phyloP scores from a whole-genome alignment of 1,140 invertebrate species.

The Cataglyphis hispanica region DNA sequence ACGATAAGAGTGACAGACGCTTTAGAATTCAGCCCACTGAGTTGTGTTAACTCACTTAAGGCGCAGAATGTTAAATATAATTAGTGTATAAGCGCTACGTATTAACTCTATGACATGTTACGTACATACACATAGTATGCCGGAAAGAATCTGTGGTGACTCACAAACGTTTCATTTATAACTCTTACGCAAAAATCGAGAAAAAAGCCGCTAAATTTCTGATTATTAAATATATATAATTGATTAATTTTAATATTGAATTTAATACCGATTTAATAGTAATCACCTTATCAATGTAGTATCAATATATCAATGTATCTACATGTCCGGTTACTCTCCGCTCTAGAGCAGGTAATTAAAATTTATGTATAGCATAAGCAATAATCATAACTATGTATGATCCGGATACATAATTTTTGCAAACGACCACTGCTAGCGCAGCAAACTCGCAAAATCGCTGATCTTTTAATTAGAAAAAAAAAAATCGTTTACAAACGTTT shows the following conservation, averaged over 20 bases:
- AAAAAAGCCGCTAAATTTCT: not conserved
- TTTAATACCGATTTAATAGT: not conserved
- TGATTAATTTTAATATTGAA: too few relatives aligned
- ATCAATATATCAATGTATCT: too few relatives aligned
- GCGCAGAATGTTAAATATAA: conserved; percentile 30
- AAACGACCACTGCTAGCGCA: not conserved
- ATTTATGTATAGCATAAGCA: not conserved
- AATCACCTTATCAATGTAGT: not conserved
- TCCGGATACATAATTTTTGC: not conserved
- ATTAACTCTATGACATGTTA: conserved; percentile 20
- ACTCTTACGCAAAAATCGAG: not conserved
- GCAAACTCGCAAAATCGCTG: not conserved
- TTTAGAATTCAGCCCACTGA: conserved; percentile 32
- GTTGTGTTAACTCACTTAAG: not conserved
- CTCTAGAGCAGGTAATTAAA: not conserved
- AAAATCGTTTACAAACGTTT: too few relatives aligned
- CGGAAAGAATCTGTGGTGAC: not conserved
- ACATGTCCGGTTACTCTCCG: not conserved
- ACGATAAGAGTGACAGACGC: conserved; percentile 23
- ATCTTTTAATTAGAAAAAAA: too few relatives aligned
- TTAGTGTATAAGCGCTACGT: conserved; percentile 6
- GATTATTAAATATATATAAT: not conserved
- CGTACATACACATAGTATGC: not conserved
- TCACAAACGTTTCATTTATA: not conserved
- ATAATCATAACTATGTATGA: not conserved